Evolutionary conservation across 2,113 vertebrate genomes (phyloP), one percentile per base, ranked within the genome.

Genomic region (Aplodontia rufa): DNA sequence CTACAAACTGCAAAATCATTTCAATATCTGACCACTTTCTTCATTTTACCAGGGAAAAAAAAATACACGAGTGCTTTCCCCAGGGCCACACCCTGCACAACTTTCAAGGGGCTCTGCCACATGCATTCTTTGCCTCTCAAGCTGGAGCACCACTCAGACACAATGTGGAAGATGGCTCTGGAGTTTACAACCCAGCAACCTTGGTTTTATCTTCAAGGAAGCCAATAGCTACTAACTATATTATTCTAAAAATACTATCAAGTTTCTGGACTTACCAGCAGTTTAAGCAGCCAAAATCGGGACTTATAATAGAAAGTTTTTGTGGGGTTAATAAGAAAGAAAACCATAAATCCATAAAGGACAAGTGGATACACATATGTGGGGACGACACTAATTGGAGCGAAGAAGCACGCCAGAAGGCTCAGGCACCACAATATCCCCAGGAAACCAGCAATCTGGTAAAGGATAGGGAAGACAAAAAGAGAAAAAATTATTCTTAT

Each of bases 281-380:
- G 97, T 98, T 99, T 99, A 93, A 99, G 99, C 93, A 99, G 99
- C 99, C 99, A 99, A 98, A 99, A 99, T 6, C 99, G 99, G n/a
- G 99, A 99, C 98, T 99, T 99, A 98, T 99, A 99, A 98, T 99
- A 99, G 42, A 99, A 99, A 88, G 99, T 99, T 98, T 99, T 99
- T 95, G 99, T 99, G 60, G 99, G 99, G 98, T 99, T 99, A 98
- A 99, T 99, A 98, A 99, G 99, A 97, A 99, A 99, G 96, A 99
- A 99, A 97, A 99, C 92, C 99, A 99, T 99, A 98, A 99, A 99
- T 97, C 99, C 99, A 0, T 99, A 99, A 47, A 99, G 99, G 97
- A 99, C 98, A 93, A 99, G 99, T n/a, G 99, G 99, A 97, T 99
- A 99, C 95, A 99, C 98, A 98, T 99, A 99, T 98, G 99, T 99